Conservation (phyloP, 2,797 vertebrate genomes). For the Salarias fasciatus region DNA sequence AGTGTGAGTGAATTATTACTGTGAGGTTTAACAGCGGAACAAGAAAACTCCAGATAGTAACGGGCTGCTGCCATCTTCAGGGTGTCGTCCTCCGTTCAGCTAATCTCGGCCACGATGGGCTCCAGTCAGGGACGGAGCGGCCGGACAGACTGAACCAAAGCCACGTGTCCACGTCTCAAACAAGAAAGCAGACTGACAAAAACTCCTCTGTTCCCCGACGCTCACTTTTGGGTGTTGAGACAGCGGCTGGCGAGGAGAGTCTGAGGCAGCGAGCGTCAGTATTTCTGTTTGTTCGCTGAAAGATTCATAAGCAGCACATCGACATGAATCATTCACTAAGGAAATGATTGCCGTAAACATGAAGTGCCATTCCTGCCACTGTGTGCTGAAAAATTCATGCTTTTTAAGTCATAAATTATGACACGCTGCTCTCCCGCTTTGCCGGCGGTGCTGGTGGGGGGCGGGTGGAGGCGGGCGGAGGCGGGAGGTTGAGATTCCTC, state of each 20-base stretch:
- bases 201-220: constrained; percentile 1
- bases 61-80: no score
- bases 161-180: no score
- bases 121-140: no score
- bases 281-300: constrained; percentile 82
- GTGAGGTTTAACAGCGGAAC: no score
- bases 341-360: constrained; percentile 84
- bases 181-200: constrained; percentile 1
- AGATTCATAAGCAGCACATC: constrained; percentile 78
- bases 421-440: constrained; percentile 55
- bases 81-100: no score
- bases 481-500: constrained; percentile 34
- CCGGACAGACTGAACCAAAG: no score
- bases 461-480: neutral
- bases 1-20: no score
- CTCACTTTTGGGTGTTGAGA: constrained; percentile 21
- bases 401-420: constrained; percentile 85
- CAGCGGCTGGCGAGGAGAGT: constrained; percentile 13
- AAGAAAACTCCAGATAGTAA: no score
- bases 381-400: constrained; percentile 81
- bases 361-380: constrained; percentile 78
- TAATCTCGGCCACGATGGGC: no score
- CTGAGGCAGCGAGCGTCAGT: constrained; percentile 64
- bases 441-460: neutral
- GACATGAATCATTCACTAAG: constrained; percentile 83